phyloP scores from a whole-genome alignment of 2,888 invertebrate species.

The Trisateles emortualis region DNA sequence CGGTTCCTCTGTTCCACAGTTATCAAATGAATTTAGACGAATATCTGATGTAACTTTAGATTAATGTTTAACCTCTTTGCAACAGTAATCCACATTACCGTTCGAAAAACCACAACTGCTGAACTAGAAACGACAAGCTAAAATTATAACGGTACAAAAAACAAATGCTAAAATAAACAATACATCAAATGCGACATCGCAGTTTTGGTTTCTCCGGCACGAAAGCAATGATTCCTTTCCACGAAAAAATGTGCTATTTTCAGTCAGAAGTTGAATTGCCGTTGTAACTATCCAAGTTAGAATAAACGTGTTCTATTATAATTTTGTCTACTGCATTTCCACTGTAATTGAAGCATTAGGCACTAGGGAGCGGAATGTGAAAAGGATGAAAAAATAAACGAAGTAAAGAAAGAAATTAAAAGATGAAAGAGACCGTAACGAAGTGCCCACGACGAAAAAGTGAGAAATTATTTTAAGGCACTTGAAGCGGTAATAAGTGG shows the following conservation, averaged over 20 bases:
- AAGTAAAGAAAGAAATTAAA: slow-evolving; percentile 70
- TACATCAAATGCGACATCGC: slow-evolving; percentile 24
- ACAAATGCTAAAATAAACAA: slow-evolving; percentile 18
- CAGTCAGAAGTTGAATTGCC: slow-evolving; percentile 35
- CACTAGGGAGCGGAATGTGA: slow-evolving; percentile 54
- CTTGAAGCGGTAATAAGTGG: slow-evolving; percentile 73
- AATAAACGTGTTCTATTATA: slow-evolving; percentile 51
- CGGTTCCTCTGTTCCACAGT: slow-evolving; percentile 36
- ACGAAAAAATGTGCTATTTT: slow-evolving; percentile 36
- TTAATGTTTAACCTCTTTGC: slow-evolving; percentile 30
- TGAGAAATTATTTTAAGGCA: slow-evolving; percentile 74
- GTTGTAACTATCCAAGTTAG: slow-evolving; percentile 48
- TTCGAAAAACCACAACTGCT: slow-evolving; percentile 10
- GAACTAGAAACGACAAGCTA: background rate
- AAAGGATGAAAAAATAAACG: slow-evolving; percentile 64
- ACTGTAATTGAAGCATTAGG: slow-evolving; percentile 65
- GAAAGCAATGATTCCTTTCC: slow-evolving; percentile 33
- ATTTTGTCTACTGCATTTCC: slow-evolving; percentile 55
- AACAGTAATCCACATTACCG: slow-evolving; percentile 21
- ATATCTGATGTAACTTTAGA: slow-evolving; percentile 30
- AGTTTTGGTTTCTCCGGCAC: slow-evolving; percentile 24
- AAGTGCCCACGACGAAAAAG: slow-evolving; percentile 69
- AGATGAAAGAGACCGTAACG: slow-evolving; percentile 73
- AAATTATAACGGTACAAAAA: slow-evolving; percentile 5
- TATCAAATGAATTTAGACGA: slow-evolving; percentile 45